Evolutionary conservation across 1,140 invertebrate genomes (phyloP), one percentile per base, ranked within the genome.

Genomic region (Manduca sexta): DNA sequence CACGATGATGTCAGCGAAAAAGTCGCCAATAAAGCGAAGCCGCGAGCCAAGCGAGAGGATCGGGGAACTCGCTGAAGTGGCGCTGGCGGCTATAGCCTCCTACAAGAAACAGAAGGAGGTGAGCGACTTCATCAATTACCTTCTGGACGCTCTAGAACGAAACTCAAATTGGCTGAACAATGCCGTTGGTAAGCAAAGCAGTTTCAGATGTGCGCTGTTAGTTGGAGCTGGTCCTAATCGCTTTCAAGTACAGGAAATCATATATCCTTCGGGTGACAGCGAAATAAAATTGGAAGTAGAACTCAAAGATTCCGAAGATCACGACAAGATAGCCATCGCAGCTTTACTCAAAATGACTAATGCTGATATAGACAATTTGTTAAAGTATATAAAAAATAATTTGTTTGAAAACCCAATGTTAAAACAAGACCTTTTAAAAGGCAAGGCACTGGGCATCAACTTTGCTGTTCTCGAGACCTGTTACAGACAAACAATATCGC

Each of bases 51-150:
- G 29, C 3, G 54, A 66, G 10, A 70, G 60, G 51, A 26, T 52
- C 8, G 64, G 68, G 3, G 55, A 49, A 5, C 38, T 70, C 5
- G 68, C 77, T 5, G 77, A 84, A 41, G 57, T 76, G 15, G 80
- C 72, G n/a, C 38, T 84, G 37, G 80, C 76, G 3, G 80, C 80
- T 11, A 79, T 84, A 16, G 53, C 53, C 2, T 73, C 77, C 4
- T 84, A 68, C 37, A 79, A 75, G 40, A 74, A 68, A 44, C 74
- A 76, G 60, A 75, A 76, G 49, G 74, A 81, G 52, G 63, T 83
- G 12, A 60, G 56, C 18, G 74, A 77, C 40, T 83, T 80, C 58
- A 74, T 80, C 15, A 67, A 50, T 45, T 84, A 72, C 48, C 49
- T 84, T 17, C 66, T 84, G 13, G 64, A 45, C n/a, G 70, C 72